Conservation (phyloP, 2,797 vertebrate species). For the Apogon hyalosoma region DNA sequence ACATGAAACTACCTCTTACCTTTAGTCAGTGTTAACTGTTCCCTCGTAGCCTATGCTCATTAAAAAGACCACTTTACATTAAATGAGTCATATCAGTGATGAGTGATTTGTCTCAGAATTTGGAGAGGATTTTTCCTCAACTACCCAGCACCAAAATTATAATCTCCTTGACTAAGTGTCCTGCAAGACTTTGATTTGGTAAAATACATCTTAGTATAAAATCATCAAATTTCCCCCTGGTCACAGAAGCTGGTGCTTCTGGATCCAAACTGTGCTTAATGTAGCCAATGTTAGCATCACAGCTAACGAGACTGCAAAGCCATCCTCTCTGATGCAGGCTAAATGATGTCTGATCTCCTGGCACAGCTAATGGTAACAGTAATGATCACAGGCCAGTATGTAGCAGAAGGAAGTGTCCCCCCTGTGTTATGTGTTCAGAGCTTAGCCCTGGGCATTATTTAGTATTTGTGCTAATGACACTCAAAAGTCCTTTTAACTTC, state of each 20-base stretch:
- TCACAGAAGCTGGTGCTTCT: not conserved
- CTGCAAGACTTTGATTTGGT: too few relatives aligned
- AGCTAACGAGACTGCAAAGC: slow-evolving; percentile 38
- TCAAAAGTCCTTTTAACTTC: not conserved
- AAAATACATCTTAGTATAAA: not conserved
- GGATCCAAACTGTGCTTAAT: slow-evolving; percentile 11
- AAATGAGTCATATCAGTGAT: too few relatives aligned
- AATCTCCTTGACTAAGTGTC: too few relatives aligned
- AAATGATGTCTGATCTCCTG: slow-evolving; percentile 50
- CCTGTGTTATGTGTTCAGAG: slow-evolving; percentile 5
- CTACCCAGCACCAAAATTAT: too few relatives aligned
- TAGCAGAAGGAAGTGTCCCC: slow-evolving; percentile 13
- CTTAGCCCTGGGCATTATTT: slow-evolving; percentile 10
- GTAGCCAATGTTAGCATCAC: slow-evolving; percentile 10
- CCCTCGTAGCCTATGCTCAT: too few relatives aligned
- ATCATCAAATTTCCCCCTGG: not conserved
- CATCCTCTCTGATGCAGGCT: slow-evolving; percentile 24
- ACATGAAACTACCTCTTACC: too few relatives aligned
- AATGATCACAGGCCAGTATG: slow-evolving; percentile 39
- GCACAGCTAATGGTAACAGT: slow-evolving; percentile 33
- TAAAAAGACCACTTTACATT: too few relatives aligned
- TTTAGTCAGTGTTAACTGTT: too few relatives aligned
- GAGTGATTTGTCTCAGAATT: too few relatives aligned
- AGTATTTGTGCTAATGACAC: slow-evolving; percentile 20
- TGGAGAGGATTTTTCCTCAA: too few relatives aligned